A percentile compares a stretch with the other conserved stretches of the same genome.
Conservation (phyloP, 2,113 vertebrate genomes). For the Passer montanus region DNA sequence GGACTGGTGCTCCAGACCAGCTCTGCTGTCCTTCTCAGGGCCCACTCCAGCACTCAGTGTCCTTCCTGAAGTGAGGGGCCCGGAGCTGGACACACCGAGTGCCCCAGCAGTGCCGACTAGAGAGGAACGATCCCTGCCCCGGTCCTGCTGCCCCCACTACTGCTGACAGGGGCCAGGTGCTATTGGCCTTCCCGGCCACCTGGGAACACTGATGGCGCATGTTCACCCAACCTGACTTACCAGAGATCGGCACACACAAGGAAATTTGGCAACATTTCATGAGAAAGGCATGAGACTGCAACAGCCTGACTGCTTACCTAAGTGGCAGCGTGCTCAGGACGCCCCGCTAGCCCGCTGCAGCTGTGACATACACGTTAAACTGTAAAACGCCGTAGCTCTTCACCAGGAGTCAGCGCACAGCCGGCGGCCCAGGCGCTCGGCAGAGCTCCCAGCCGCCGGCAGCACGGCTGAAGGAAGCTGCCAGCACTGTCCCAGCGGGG, state of each 20-base stretch:
- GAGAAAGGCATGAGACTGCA: fast-evolving
- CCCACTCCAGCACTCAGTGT: background rate
- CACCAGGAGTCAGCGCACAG: fast-evolving
- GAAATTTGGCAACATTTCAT: fast-evolving
- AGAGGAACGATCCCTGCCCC: fast-evolving
- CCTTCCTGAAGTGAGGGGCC: background rate
- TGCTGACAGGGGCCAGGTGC: background rate
- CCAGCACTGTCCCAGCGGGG: fast-evolving
- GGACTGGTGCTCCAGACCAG: background rate
- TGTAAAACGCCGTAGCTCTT: fast-evolving
- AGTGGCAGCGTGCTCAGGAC: background rate
- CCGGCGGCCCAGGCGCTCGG: fast-evolving
- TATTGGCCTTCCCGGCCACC: background rate
- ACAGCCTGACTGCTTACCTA: background rate
- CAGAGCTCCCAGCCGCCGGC: background rate
- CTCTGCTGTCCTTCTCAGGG: background rate
- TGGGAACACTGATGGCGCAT: no score
- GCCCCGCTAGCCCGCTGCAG: fast-evolving
- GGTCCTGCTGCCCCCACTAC: fast-evolving
- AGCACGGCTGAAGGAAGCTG: fast-evolving
- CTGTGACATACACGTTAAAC: background rate
- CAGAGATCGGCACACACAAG: fast-evolving
- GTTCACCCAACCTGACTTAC: no score
- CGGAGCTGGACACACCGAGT: background rate
- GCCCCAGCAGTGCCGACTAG: background rate